phyloP scores from a whole-genome alignment of 2,888 invertebrate genomes.

The Schrankia costaestrigalis region DNA sequence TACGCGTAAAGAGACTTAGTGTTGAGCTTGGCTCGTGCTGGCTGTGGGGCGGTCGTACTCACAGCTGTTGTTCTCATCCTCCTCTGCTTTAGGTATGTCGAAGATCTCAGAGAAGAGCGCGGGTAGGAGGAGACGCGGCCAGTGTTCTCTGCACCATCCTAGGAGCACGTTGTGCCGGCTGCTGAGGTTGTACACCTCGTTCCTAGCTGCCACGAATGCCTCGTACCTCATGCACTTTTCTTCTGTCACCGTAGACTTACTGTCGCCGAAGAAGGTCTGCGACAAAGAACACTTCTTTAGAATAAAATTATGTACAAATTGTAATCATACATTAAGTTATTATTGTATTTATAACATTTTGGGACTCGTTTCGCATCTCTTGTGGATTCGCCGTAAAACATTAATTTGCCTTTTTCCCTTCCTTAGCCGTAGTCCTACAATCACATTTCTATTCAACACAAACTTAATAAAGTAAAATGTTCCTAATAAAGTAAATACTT shows the following conservation, averaged over 20 bases:
- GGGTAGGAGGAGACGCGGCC: slow-evolving; percentile 91
- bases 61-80: slow-evolving; percentile 33
- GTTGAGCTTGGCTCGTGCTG: slow-evolving; percentile 2
- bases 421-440: too few relatives aligned
- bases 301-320: too few relatives aligned
- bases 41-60: slow-evolving; percentile 26
- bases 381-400: too few relatives aligned
- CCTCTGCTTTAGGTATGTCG: slow-evolving; percentile 89
- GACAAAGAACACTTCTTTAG: background rate
- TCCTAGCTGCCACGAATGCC: slow-evolving; percentile 55
- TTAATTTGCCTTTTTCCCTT: too few relatives aligned
- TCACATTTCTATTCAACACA: too few relatives aligned
- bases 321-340: too few relatives aligned
- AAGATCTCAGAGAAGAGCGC: slow-evolving; percentile 98
- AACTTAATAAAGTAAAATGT: too few relatives aligned
- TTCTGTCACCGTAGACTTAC: slow-evolving; percentile 5
- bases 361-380: too few relatives aligned
- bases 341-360: too few relatives aligned
- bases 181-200: slow-evolving; percentile 90
- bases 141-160: slow-evolving; percentile 94
- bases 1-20: background rate
- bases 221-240: slow-evolving; percentile 37
- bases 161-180: slow-evolving; percentile 90
- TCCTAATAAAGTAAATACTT: slow-evolving; percentile 16
- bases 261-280: slow-evolving; percentile 10